Evolutionary conservation across 2,797 vertebrate species (phyloP), one percentile per base, ranked within the genome.

Genomic region (Cossypha caffra): DNA sequence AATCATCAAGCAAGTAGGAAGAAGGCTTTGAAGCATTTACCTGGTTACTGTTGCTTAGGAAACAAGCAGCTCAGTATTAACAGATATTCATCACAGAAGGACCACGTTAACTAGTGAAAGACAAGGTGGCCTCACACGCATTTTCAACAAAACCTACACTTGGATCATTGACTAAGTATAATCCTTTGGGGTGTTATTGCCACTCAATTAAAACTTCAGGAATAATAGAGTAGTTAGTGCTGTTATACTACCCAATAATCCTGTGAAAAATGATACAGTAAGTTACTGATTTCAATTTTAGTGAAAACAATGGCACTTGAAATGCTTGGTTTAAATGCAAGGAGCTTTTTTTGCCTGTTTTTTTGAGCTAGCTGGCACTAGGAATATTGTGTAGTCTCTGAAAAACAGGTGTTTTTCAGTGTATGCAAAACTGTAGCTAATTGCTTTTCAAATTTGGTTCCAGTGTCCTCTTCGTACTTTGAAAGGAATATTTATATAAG

Each of bases 21-120:
- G n/a, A 72, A 84, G 51, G 28, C 61, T 86, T 87, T 75, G 61
- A 94, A 73, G 48, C 29, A 90, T 87, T 93, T 58, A 93, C 67
- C 55, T 95, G 82, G 79, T 78, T 95, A 86, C 91, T 19, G 94
- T 95, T 96, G 82, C 93, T 95, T 94, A 76, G 88, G 90, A 96
- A 96, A 95, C 77, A 47, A 94, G 58, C 66, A 86, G 37, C 24
- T 81, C 51, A 74, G 1, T 87, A 72, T 82, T 88, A 88, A 54
- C 13, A 69, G 33, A 47, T 76, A 88, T 45, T 92, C 57, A 93
- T 79, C 45, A 88, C 67, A 62, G 21, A 63, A 54, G 51, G 50
- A 62, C 54, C 26, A 29, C 7, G 31, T 68, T 90, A 91, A 58
- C 40, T 67, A 61, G 37, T 57, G 42, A 90, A 76, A 69, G 55